Percentiles rank a stretch among this genome's conserved stretches.
phyloP scores from a whole-genome alignment of 2,797 vertebrate genomes.

The Enteromius unitaeniatus region DNA sequence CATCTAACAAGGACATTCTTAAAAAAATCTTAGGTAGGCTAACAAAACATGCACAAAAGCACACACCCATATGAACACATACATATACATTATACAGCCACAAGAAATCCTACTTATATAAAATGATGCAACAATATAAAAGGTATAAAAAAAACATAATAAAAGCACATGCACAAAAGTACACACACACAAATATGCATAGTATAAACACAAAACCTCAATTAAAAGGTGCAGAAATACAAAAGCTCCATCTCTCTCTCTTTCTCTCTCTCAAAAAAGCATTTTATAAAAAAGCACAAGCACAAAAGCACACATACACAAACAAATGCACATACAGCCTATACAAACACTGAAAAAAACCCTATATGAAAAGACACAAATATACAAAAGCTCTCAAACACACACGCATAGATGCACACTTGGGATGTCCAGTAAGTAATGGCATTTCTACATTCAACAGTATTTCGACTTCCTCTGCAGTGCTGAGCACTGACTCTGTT shows the following conservation, averaged over 20 bases:
- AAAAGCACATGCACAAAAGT: constrained; percentile 9
- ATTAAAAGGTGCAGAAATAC: no score
- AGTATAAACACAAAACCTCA: neutral
- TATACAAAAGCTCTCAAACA: neutral
- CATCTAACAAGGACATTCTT: no score
- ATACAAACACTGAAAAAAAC: neutral
- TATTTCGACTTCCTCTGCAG: neutral
- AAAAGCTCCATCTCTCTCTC: no score
- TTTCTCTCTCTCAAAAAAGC: neutral
- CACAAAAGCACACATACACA: neutral
- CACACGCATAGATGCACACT: neutral
- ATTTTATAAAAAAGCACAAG: neutral
- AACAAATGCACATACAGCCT: neutral
- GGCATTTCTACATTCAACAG: neutral
- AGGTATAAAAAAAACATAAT: no score
- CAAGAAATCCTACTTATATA: no score
- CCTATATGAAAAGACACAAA: no score
- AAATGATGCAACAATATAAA: no score
- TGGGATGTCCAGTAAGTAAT: neutral
- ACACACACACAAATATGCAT: neutral
- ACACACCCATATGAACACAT: no score
- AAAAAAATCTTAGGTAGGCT: no score
- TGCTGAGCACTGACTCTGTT: neutral
- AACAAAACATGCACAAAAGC: no score
- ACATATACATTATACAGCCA: no score